Conservation (phyloP, 2,797 vertebrate species). For the Notamacropus eugenii region DNA sequence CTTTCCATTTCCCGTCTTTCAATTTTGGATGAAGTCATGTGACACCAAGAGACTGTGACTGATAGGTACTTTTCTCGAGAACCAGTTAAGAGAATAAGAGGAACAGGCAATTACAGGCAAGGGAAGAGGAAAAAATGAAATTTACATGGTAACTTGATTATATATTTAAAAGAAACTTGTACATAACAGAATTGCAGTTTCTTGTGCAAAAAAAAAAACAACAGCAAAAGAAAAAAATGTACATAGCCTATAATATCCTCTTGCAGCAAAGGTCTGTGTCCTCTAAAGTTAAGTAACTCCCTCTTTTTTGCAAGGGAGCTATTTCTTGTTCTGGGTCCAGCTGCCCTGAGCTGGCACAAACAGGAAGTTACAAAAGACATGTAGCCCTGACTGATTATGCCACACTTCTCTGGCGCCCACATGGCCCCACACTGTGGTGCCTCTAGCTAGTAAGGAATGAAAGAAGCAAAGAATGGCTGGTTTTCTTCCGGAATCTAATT, state of each 20-base stretch:
- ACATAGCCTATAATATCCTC: neutral
- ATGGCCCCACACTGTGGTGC: neutral
- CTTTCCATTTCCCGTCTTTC: conserved; percentile 32
- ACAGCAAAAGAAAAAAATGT: neutral
- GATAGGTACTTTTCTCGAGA: conserved; percentile 11
- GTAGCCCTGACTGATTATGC: neutral
- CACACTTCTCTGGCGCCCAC: neutral
- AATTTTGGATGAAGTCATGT: conserved; percentile 35
- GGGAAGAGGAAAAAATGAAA: neutral
- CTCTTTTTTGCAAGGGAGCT: neutral
- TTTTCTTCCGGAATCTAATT: conserved; percentile 15
- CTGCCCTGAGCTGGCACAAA: conserved; percentile 15
- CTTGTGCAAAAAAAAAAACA: neutral
- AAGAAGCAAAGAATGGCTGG: neutral
- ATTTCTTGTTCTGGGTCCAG: neutral
- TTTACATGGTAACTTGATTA: neutral
- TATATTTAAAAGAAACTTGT: neutral
- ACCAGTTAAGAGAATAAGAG: neutral
- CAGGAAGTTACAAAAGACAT: conserved; percentile 29
- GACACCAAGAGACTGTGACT: neutral
- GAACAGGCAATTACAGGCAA: neutral
- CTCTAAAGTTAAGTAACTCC: neutral
- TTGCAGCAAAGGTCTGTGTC: neutral
- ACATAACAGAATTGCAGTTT: neutral
- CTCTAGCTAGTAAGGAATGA: neutral